Percentiles rank a stretch among this genome's conserved stretches.
These are phyloP conservation scores for Dolichallabes microphthalmus DNA, from an alignment of 2,113 vertebrate species.

Conservation along the genomic window DNA sequence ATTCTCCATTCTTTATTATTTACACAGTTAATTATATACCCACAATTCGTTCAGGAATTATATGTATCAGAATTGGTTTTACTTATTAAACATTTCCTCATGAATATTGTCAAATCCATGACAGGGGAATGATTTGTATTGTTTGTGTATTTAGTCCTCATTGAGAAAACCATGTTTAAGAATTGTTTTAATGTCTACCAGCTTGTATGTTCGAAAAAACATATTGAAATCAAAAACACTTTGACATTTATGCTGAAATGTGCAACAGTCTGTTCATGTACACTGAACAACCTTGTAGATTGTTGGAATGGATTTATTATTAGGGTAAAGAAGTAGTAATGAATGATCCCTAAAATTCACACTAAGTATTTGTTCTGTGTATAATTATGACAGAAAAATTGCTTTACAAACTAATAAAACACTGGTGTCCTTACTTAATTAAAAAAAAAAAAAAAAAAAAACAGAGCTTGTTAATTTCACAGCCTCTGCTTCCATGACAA, in stretches of 20 bases:
- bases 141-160: background rate
- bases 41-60: background rate
- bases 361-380: background rate
- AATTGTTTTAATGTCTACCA: background rate
- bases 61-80: background rate
- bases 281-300: background rate
- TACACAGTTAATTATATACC: background rate
- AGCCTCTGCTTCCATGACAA: constrained; percentile 15
- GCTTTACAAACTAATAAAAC: background rate
- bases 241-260: no score
- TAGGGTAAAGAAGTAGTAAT: background rate
- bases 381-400: background rate
- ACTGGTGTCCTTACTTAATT: background rate
- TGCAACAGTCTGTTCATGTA: background rate
- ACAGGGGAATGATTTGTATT: background rate
- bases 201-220: background rate
- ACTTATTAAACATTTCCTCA: background rate
- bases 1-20: background rate
- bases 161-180: background rate
- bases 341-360: background rate
- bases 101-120: background rate
- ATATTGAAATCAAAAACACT: background rate
- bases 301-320: background rate
- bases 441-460: background rate
- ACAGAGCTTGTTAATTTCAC: constrained; percentile 8